Conservation (phyloP, 2,888 invertebrate species). For the Thera britannica region DNA sequence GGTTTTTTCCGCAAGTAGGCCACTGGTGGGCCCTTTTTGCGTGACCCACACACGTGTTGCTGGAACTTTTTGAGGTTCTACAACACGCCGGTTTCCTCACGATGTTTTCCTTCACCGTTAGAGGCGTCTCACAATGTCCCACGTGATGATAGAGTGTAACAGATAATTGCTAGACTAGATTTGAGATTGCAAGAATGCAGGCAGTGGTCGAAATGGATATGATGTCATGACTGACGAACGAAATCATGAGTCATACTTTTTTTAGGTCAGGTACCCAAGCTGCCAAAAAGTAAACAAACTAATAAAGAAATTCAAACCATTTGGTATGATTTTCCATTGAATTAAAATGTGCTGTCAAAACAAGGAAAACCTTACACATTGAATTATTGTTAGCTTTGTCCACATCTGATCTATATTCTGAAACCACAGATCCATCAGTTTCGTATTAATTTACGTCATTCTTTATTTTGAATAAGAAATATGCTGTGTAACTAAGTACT, state of each 20-base stretch:
- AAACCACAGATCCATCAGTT: no score
- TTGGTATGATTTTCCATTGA: conserved; percentile 1
- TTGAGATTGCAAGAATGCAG: conserved; percentile 33
- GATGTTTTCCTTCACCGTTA: no score
- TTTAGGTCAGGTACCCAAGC: conserved; percentile 18
- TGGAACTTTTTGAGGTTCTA: no score
- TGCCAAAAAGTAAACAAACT: conserved; percentile 35
- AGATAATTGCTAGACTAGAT: conserved; percentile 26
- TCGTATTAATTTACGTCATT: no score
- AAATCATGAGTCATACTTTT: conserved; percentile 26
- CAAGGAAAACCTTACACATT: not conserved
- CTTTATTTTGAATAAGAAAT: no score
- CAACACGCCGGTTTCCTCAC: no score
- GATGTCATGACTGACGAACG: conserved; percentile 21
- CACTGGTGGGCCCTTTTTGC: no score
- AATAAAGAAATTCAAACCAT: not conserved
- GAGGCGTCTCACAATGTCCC: conserved; percentile 46
- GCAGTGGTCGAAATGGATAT: conserved; percentile 19
- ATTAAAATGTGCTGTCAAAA: not conserved
- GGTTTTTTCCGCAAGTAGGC: no score
- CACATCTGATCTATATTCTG: no score
- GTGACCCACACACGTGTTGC: no score
- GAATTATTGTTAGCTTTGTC: not conserved
- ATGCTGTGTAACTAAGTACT: no score
- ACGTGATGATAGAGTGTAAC: conserved; percentile 35